Evolutionary conservation across 2,797 vertebrate species (phyloP), one percentile per base, ranked within the genome.

Genomic region (Melopsittacus undulatus): DNA sequence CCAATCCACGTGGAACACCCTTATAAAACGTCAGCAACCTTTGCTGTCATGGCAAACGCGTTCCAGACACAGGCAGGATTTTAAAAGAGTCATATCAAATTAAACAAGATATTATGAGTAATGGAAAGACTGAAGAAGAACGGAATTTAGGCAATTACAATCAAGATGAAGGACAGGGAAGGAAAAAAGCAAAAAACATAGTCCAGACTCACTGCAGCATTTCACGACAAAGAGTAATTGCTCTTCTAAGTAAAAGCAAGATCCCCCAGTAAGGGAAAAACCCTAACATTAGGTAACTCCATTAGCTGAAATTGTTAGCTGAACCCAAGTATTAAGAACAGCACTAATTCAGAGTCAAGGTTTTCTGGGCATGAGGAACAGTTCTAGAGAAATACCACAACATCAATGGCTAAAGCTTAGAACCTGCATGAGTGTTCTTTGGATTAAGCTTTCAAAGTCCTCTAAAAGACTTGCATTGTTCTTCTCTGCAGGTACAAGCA

Each of bases 41-140:
- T 77, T 46, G 32, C 3, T 78, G 36, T n/a, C 14, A 26, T 66
- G 38, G 16, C 13, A 92, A 91, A 79, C 7, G 20, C 48, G 69
- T 70, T 42, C 19, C 34, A 85, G 56, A 74, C 85, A 30, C 15
- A 56, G 11, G 19, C 54, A 30, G 17, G 30, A 61, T 4, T 15
- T 51, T 66, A n/a, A 68, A 77, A 94, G 74, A n/a, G 14, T 78
- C 61, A 34, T 54, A 73, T 30, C 13, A 40, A 80, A 49, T 21
- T 63, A 95, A 91, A 85, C 11, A 90, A 69, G 29, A 32, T 57
- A 38, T 34, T 73, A 70, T 78, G 62, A 89, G 62, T 59, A 89
- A 75, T 42, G 32, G 23, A 92, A 91, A 87, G 29, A 7, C 61
- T 83, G 40, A 76, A 74, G 5, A 68, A 83, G 79, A 66, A 0